phyloP scores from a whole-genome alignment of 2,888 invertebrate species.

The Synergus gifuensis region DNA sequence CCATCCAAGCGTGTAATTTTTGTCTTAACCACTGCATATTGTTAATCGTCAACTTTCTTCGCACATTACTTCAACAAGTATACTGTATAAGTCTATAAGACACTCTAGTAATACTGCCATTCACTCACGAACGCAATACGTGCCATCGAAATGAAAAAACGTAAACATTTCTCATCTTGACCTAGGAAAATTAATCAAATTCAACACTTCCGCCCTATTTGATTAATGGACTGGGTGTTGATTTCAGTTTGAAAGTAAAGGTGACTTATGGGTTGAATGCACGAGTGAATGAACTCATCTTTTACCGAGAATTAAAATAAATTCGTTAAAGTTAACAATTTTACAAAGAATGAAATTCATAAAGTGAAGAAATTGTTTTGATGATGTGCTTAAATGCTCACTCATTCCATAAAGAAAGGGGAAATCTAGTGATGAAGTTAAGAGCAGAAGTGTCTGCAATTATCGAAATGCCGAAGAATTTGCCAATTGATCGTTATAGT shows the following conservation, averaged over 20 bases:
- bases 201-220: background rate
- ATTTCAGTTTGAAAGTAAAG: conserved; percentile 15
- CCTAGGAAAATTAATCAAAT: conserved; percentile 31
- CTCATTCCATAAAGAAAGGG: background rate
- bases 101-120: conserved; percentile 25
- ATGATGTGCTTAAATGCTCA: background rate
- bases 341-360: background rate
- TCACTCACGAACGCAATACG: conserved; percentile 32
- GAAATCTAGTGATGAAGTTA: conserved; percentile 7
- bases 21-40: conserved; percentile 11
- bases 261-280: background rate
- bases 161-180: conserved; percentile 8
- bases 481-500: conserved; percentile 2
- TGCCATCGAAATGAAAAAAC: background rate
- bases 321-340: background rate
- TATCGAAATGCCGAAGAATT: conserved; percentile 5
- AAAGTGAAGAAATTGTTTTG: background rate
- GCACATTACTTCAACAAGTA: conserved; percentile 23
- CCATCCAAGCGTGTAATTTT: conserved; percentile 29
- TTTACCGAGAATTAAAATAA: background rate
- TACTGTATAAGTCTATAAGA: background rate
- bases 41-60: conserved; percentile 37
- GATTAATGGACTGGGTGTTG: background rate
- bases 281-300: background rate
- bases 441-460: background rate